Evolutionary conservation across 2,113 vertebrate genomes (phyloP), one percentile per base, ranked within the genome.

Genomic region (Ia io): DNA sequence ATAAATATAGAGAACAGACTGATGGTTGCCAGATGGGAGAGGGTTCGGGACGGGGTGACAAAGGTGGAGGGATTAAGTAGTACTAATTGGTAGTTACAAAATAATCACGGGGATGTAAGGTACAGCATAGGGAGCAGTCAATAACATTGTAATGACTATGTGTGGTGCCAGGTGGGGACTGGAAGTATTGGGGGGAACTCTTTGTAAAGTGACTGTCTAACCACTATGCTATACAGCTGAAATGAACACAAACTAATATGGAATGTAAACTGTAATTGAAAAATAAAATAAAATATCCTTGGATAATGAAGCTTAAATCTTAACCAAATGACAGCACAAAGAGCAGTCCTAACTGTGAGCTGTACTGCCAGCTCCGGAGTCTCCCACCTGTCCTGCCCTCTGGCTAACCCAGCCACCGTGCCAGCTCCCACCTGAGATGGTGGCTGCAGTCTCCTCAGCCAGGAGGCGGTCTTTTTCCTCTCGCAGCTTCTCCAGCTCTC

Each of bases 401-500:
- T 1, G n/a, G 59, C 23, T 17, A 20, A 16, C 16, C n/a, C 5
- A 10, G 47, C 22, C 32, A 4, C 16, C 2, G 1, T 12, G 73
- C 53, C 10, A 9, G 47, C 17, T 40, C 4, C 1, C 96, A 99
- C 99, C 99, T 98, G 99, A 99, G 93, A 99, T 99, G 67, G 99
- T 99, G 80, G 99, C 99, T 1, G 99, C 99, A 0, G 99, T 99
- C 94, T 99, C 99, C 93, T 99, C 99, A 0, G 99, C 99, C 96
- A 99, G 97, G 32, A 99, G 98, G 67, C 99, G 99, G 93, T 99
- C 99, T 23, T 99, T 99, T 98, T 99, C 99, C 74, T 99, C 99
- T 88, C 99, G 97, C 56, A 99, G 98, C 96, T 99, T 99, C 97
- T 99, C 99, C 86, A 99, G 98, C 97, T 99, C 99, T 73, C 99